Percentiles rank a stretch among this genome's conserved stretches.
Conservation (phyloP, 2,888 invertebrate genomes). For the Eutolmus rufibarbis region DNA sequence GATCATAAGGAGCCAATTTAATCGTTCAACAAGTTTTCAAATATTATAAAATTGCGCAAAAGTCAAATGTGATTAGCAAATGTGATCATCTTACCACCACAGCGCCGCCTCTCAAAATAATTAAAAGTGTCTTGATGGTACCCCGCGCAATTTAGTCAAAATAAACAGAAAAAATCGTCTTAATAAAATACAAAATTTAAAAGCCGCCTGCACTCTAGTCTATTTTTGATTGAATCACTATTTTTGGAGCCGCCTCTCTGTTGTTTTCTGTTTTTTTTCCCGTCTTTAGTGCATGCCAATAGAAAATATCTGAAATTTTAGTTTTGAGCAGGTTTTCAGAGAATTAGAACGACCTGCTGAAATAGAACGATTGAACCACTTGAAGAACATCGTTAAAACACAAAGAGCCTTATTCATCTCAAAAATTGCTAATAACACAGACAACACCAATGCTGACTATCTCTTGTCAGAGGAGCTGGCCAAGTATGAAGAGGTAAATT, state of each 20-base stretch:
- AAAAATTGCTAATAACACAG: conserved; percentile 69
- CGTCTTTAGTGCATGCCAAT: background rate
- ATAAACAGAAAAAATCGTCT: conserved; percentile 20
- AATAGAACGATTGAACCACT: conserved; percentile 70
- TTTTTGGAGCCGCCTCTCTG: background rate
- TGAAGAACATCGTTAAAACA: conserved; percentile 68
- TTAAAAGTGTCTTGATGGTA: background rate
- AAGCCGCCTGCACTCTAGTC: conserved; percentile 20
- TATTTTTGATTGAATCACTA: conserved; percentile 14
- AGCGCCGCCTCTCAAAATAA: background rate
- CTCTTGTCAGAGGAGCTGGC: conserved; percentile 64
- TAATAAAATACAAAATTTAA: conserved; percentile 31
- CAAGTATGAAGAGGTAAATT: conserved; percentile 64
- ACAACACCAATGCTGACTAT: conserved; percentile 67
- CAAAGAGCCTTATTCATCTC: conserved; percentile 68
- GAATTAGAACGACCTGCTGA: conserved; percentile 81
- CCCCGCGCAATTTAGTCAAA: background rate
- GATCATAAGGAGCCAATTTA: background rate
- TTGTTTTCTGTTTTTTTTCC: background rate
- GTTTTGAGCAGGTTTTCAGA: conserved; percentile 72
- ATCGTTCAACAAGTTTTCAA: background rate
- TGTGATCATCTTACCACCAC: background rate
- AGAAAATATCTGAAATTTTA: conserved; percentile 26
- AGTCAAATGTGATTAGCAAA: background rate
- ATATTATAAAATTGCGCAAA: background rate